A percentile compares a stretch with the other conserved stretches of the same genome.
phyloP scores from a whole-genome alignment of 2,888 invertebrate genomes.

The Thysanoteuthis rhombus region DNA sequence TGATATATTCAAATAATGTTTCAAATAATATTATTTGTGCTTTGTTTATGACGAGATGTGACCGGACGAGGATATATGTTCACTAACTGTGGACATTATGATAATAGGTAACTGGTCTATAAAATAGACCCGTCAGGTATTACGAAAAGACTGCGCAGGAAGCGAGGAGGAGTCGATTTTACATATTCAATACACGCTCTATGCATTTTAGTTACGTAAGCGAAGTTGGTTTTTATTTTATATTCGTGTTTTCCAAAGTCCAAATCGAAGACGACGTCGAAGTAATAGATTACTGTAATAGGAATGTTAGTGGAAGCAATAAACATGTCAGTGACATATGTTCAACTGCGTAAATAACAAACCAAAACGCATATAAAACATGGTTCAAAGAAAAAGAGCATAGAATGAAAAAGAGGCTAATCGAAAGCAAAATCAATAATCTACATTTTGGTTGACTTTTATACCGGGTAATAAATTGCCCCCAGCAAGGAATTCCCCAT shows the following conservation, averaged over 20 bases:
- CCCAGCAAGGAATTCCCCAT: too few species aligned
- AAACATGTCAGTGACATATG: neutral
- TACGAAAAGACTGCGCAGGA: too few species aligned
- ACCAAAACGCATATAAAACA: neutral
- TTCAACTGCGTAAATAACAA: neutral
- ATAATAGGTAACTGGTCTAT: too few species aligned
- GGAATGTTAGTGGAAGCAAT: neutral
- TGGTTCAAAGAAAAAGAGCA: neutral
- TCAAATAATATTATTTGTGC: too few species aligned
- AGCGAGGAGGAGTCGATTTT: neutral
- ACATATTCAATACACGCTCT: neutral
- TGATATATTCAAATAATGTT: too few species aligned
- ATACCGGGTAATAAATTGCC: too few species aligned
- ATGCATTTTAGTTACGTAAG: neutral
- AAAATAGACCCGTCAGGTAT: too few species aligned
- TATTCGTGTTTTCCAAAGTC: neutral
- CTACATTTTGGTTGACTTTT: neutral
- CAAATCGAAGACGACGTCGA: neutral
- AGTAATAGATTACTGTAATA: neutral
- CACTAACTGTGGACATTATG: too few species aligned
- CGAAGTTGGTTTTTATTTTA: neutral
- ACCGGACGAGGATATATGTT: too few species aligned
- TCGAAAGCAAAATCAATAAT: neutral
- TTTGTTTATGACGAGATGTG: too few species aligned
- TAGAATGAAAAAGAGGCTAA: neutral